phyloP scores from a whole-genome alignment of 2,113 vertebrate genomes.

The Empidonax traillii region DNA sequence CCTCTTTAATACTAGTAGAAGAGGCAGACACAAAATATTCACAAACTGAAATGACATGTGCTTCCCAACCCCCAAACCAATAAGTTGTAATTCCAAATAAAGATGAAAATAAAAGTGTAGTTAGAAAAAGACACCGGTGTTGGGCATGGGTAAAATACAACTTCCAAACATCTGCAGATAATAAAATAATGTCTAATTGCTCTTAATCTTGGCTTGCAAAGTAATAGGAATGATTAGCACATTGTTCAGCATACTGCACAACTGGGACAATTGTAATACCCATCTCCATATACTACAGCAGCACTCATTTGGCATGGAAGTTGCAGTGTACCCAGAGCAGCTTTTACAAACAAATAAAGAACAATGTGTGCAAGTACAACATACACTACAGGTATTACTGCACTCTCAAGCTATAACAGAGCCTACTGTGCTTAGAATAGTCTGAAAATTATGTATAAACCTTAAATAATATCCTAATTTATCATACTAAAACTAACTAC shows the following conservation, averaged over 20 bases:
- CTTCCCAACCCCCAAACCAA: not conserved
- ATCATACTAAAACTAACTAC: not conserved
- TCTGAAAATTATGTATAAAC: not conserved
- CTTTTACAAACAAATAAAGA: not conserved
- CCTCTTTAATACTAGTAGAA: constrained; percentile 83
- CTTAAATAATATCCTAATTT: not conserved
- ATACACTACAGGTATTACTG: not conserved
- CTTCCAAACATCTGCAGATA: not conserved
- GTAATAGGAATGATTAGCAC: not conserved
- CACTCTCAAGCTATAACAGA: not conserved
- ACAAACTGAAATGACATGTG: not conserved
- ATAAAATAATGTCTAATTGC: not conserved
- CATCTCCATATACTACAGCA: not conserved
- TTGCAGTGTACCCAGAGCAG: not conserved
- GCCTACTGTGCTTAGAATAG: not conserved
- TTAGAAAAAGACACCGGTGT: not conserved
- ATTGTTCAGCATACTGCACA: not conserved
- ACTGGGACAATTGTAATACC: not conserved
- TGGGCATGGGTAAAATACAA: constrained; percentile 3
- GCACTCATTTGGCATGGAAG: not conserved
- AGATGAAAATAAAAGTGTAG: constrained; percentile 11
- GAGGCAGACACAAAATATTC: constrained; percentile 2
- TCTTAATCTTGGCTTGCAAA: not conserved
- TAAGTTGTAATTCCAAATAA: constrained; percentile 23
- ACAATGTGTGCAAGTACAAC: not conserved